Evolutionary conservation across 2,888 invertebrate species (phyloP), one percentile per base, ranked within the genome.

Genomic region (Hirtodrosophila histrioides): DNA sequence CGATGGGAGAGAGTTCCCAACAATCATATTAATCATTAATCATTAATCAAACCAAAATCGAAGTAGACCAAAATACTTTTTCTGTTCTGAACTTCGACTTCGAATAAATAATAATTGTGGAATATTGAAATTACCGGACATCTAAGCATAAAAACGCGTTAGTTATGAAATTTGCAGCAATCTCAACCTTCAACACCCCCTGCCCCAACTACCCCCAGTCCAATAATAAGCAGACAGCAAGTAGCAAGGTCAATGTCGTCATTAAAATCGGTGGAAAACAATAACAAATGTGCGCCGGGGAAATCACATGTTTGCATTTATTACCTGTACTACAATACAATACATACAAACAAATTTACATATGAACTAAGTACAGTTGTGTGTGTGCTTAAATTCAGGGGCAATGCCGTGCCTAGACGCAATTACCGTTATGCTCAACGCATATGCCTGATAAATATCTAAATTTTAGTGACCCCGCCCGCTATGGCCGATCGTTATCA

Each of bases 351-450:
- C 11, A n/a, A n/a, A n/a, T n/a, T n/a, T 50, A n/a, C 41, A 29
- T 62, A 45, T 17, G 35, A 54, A 64, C 77, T 86, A 17, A 17
- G 17, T 17, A 17, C 17, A 17, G 17, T 17, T 17, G 17, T 17
- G 17, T 17, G 17, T 17, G 17, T 17, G 17, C 17, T 17, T 17
- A 17, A 17, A 17, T 6, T 27, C 81, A 82, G 78, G 81, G 81
- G 87, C 87, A 86, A 86, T 82, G 85, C 53, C 88, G 88, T 83
- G 83, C 79, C 60, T 78, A 83, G 86, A 71, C 65, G 67, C 78
- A 82, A 83, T 83, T 83, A 83, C 88, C 83, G 83, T 83, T 87
- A 83, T 79, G 79, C 69, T 85, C 68, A 45, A 50, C 58, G 61
- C 76, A 78, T 69, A 64, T 68, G 88, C 54, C 60, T 83, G 86